These are phyloP conservation scores for Galbula dea DNA, from an alignment of 2,113 vertebrate genomes.

Conservation along the genomic window DNA sequence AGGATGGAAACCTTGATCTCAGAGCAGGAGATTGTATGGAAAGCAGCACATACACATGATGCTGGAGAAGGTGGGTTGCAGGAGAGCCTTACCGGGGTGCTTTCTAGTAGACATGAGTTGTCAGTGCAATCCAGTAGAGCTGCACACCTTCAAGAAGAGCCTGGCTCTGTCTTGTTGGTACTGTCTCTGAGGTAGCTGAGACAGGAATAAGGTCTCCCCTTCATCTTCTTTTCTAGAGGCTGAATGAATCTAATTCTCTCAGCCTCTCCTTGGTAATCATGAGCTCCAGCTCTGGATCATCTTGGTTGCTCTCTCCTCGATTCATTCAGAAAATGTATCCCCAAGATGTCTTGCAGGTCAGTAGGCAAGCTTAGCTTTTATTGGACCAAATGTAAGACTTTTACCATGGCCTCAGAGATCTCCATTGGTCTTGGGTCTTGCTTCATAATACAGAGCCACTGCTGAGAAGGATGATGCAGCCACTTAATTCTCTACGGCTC, in stretches of 20 bases:
- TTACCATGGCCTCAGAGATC: not conserved
- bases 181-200: not conserved
- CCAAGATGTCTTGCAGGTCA: not conserved
- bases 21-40: not conserved
- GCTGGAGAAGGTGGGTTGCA: not conserved
- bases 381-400: not conserved
- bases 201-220: not conserved
- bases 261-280: not conserved
- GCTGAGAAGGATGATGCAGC: not conserved
- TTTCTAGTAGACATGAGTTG: not conserved
- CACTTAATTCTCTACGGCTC: not conserved
- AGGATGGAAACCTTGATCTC: not conserved
- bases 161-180: not conserved
- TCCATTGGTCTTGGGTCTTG: not conserved
- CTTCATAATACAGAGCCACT: not conserved
- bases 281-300: not conserved
- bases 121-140: not conserved
- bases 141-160: not conserved
- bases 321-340: not conserved
- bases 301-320: not conserved
- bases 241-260: not conserved
- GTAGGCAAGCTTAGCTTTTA: not conserved
- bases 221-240: not conserved
- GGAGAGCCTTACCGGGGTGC: not conserved
- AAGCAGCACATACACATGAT: not conserved